phyloP scores from a whole-genome alignment of 1,140 invertebrate genomes.

The Drosophila lowei region DNA sequence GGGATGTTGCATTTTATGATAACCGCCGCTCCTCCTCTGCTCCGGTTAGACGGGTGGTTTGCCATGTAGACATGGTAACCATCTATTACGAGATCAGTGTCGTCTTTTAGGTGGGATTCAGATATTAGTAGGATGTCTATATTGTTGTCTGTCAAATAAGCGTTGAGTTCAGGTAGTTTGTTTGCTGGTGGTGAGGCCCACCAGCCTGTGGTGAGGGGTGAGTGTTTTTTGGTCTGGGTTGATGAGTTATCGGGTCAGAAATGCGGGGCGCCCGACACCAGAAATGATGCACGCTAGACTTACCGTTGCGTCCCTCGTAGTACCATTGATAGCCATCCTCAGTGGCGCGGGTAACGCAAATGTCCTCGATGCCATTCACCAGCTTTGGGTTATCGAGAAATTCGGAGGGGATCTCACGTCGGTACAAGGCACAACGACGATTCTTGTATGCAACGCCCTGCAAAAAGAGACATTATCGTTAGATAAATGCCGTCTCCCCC shows the following conservation, averaged over 20 bases:
- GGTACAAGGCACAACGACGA: constrained; percentile 93
- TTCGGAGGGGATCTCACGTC: constrained; percentile 91
- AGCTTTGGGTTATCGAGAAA: constrained; percentile 93
- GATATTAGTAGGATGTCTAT: too few relatives aligned
- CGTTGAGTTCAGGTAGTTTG: too few relatives aligned
- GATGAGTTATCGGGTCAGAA: constrained; percentile 12
- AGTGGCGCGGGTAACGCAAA: constrained; percentile 82
- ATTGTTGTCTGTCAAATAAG: too few relatives aligned
- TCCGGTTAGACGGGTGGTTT: too few relatives aligned
- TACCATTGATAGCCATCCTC: constrained; percentile 96
- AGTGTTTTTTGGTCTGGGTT: constrained; percentile 40
- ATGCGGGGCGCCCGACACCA: constrained; percentile 49
- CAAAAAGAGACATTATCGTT: neutral
- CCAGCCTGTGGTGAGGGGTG: constrained; percentile 86
- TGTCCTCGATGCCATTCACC: constrained; percentile 85
- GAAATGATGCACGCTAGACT: constrained; percentile 61
- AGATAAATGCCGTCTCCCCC: too few relatives aligned
- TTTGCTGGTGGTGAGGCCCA: too few relatives aligned
- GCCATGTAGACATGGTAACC: too few relatives aligned
- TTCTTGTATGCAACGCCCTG: constrained; percentile 93
- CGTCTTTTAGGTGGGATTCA: too few relatives aligned
- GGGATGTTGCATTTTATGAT: too few relatives aligned
- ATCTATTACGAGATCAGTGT: too few relatives aligned
- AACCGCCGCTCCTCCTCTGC: too few relatives aligned
- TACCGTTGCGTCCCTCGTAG: constrained; percentile 96